These are phyloP conservation scores for Elysia chlorotica DNA, from an alignment of 1,140 invertebrate species.

Conservation along the genomic window DNA sequence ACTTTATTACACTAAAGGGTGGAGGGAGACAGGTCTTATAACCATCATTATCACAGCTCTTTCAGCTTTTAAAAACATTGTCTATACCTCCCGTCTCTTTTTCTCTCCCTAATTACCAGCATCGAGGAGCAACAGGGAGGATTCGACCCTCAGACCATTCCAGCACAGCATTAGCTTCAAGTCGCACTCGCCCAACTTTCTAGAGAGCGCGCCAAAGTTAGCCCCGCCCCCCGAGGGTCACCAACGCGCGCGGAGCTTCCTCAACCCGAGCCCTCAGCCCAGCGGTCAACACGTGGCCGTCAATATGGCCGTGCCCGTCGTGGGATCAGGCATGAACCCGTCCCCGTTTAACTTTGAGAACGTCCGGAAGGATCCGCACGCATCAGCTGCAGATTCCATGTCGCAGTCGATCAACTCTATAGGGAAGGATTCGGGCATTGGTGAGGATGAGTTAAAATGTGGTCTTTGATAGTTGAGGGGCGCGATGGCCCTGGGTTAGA, in stretches of 20 bases:
- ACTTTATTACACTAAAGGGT: too few relatives aligned
- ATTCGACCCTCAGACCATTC: constrained; percentile 3
- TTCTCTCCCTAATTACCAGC: background rate
- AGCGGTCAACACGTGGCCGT: too few relatives aligned
- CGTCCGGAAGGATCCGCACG: background rate
- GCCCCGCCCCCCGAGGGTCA: background rate
- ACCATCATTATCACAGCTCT: background rate
- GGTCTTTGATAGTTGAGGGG: too few relatives aligned
- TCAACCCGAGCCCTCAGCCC: too few relatives aligned
- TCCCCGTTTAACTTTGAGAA: background rate
- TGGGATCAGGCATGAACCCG: too few relatives aligned
- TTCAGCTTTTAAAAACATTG: background rate
- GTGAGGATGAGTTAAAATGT: too few relatives aligned
- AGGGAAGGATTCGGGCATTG: constrained; percentile 33
- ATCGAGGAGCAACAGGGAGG: constrained; percentile 2
- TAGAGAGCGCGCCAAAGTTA: constrained; percentile 10
- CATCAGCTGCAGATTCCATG: constrained; percentile 10
- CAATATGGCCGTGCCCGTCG: too few relatives aligned
- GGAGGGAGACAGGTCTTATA: too few relatives aligned
- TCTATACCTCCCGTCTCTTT: background rate
- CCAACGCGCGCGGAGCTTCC: background rate
- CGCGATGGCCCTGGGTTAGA: too few relatives aligned
- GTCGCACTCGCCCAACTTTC: constrained; percentile 12
- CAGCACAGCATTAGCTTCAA: constrained; percentile 11
- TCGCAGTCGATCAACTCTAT: constrained; percentile 24